Evolutionary conservation across 2,888 invertebrate species (phyloP), one percentile per base, ranked within the genome.

Genomic region (Cryptocephalus primarius): DNA sequence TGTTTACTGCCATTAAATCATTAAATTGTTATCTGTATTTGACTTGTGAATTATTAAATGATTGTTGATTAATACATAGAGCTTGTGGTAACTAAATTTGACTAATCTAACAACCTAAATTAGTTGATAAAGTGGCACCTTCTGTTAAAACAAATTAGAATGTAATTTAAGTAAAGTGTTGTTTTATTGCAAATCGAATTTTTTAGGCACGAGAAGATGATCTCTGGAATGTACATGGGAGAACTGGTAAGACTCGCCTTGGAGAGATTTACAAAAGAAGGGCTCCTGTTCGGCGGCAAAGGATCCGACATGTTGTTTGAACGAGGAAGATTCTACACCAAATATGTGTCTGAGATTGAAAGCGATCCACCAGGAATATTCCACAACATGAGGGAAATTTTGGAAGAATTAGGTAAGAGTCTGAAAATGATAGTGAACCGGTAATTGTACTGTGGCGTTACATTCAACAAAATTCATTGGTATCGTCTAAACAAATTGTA

Each of bases 161-260:
- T n/a, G 6, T 22, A 22, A 22, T 22, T 22, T 22, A 22, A 22
- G 22, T n/a, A n/a, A n/a, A n/a, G n/a, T n/a, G n/a, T n/a, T n/a
- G 22, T 22, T 22, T 22, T 22, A 22, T 22, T 22, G 22, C 12
- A 34, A 34, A 34, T 34, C n/a, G n/a, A 9, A 34, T 34, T 36
- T 52, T 52, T 36, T 40, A 57, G 57, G 40, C 86, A 85, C 72
- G 97, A 97, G 70, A 99, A 97, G 72, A 97, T 96, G 94, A 95
- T 97, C 62, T 94, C 95, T 2, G 97, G 96, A 53, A 97, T 97
- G 96, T 97, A 99, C 71, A 86, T 97, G 88, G 97, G 99, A n/a
- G 99, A 99, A 71, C 70, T 99, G 53, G 90, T 87, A 8, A 82
- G 99, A 49, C 76, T 92, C 44, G 88, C 86, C 6, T 74, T 97